Evolutionary conservation across 1,140 invertebrate species (phyloP), one percentile per base, ranked within the genome.

Genomic region (Coboldia fuscipes): DNA sequence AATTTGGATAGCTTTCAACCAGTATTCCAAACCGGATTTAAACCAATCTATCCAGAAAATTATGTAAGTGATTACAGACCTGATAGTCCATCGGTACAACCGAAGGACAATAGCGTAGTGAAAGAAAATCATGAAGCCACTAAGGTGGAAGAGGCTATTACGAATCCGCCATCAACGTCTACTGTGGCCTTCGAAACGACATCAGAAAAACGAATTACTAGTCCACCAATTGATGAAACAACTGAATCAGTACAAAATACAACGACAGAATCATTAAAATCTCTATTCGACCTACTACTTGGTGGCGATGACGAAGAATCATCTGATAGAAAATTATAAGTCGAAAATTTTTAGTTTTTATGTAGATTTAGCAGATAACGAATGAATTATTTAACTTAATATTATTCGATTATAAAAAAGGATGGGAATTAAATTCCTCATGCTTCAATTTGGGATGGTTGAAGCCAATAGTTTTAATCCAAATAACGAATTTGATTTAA

Each of bases 1-100:
- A 70, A 75, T 38, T 55, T 68, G 5, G 67, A 75, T 30, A 71
- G 63, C 37, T 76, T 76, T 41, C 71, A 73, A 39, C 73, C 73
- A 0, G 66, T 74, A 40, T 43, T 75, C 4, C 68, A 71, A 37
- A 68, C 70, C 2, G 73, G 73, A 1, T 76, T 75, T 38, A 66
- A 71, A 38, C 73, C 73, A 0, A 71, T 75, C 30, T 72, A 68
- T 37, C 50, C 49, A 12, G 48, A 48, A 5, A 43, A 45, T 14
- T 53, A 51, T 33, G 38, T 7, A 37, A 18, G 29, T 30, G 9
- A 15, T 8, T n/a, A 24, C n/a, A n/a, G n/a, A n/a, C n/a, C n/a
- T n/a, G n/a, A n/a, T n/a, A n/a, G n/a, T n/a, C n/a, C n/a, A n/a
- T n/a, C n/a, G n/a, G n/a, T n/a, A 24, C 7, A 24, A n/a, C 7